These are phyloP conservation scores for Phataginus tetradactyla DNA, from an alignment of 2,797 vertebrate genomes.

Conservation along the genomic window DNA sequence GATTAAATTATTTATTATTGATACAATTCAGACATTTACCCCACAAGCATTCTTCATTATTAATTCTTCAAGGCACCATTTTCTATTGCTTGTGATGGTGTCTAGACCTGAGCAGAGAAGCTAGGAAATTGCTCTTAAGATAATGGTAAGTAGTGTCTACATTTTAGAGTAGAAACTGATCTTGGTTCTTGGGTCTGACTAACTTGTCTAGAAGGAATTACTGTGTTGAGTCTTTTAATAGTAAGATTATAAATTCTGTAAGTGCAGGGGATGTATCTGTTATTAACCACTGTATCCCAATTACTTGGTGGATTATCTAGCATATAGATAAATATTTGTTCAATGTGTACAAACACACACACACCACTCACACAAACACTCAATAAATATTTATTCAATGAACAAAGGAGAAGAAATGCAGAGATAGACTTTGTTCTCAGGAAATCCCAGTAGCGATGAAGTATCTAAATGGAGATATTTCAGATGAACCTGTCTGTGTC, in stretches of 20 bases:
- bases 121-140: neutral
- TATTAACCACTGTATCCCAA: neutral
- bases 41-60: neutral
- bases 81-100: neutral
- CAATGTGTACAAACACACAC: neutral
- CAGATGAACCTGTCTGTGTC: neutral
- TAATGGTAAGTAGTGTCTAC: neutral
- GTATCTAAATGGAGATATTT: neutral
- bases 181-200: neutral
- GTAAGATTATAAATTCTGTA: neutral
- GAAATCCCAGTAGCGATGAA: neutral
- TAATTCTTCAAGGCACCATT: neutral
- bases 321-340: conserved; percentile 22
- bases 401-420: conserved; percentile 25
- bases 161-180: conserved; percentile 28
- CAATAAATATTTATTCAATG: conserved; percentile 21
- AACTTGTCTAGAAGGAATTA: neutral
- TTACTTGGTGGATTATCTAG: neutral
- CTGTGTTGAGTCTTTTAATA: neutral
- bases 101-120: neutral
- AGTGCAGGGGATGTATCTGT: neutral
- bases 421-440: neutral
- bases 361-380: neutral
- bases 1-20: neutral
- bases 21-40: conserved; percentile 5